Conservation (phyloP, 2,113 vertebrate genomes). For the Perognathus longimembris region DNA sequence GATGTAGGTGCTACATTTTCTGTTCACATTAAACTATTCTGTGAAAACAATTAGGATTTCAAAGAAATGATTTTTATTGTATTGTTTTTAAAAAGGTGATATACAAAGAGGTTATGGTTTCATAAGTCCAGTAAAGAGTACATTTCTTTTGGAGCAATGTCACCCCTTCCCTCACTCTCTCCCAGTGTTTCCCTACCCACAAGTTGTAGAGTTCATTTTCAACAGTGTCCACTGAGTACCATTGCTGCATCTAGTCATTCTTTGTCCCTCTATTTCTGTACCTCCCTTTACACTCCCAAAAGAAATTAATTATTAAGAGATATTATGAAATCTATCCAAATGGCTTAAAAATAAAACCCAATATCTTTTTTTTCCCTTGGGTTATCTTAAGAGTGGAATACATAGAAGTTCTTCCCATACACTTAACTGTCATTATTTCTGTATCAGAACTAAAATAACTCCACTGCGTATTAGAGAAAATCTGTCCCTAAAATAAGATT, state of each 20-base stretch:
- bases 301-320: neutral
- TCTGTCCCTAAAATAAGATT: slow-evolving; percentile 64
- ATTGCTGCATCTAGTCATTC: too few species aligned
- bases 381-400: neutral
- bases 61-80: neutral
- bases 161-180: too few species aligned
- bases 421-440: slow-evolving; percentile 30
- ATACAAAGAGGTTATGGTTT: too few species aligned
- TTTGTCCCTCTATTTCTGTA: too few species aligned
- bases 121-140: too few species aligned
- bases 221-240: too few species aligned
- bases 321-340: neutral
- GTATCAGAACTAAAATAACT: slow-evolving; percentile 40
- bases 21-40: too few species aligned
- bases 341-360: slow-evolving; percentile 15
- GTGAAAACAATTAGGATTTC: neutral
- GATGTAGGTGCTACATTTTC: neutral
- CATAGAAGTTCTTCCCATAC: neutral
- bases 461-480: slow-evolving; percentile 50
- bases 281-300: too few species aligned
- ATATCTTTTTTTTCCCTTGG: neutral
- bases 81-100: too few species aligned
- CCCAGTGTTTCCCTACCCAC: too few species aligned
- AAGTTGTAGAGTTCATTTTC: too few species aligned
- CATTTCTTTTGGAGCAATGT: too few species aligned